A percentile compares a stretch with the other conserved stretches of the same genome.
Conservation (phyloP, 2,888 invertebrate genomes). For the Slavum lentiscoides region DNA sequence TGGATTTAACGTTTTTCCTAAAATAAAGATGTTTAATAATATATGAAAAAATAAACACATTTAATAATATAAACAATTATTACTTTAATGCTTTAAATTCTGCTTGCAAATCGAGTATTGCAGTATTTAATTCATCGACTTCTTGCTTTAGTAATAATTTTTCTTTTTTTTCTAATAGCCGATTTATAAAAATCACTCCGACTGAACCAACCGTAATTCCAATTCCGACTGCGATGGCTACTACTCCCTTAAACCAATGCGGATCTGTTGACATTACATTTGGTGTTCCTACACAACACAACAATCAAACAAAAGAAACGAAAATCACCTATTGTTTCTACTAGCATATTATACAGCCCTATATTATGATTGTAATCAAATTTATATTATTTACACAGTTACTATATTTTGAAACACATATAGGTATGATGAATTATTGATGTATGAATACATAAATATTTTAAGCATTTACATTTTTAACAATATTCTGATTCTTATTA, state of each 20-base stretch:
- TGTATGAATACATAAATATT: conserved; percentile 28
- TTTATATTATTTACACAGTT: conserved; percentile 19
- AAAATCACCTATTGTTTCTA: conserved; percentile 14
- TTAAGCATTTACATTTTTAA: not conserved
- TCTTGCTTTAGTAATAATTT: conserved; percentile 57
- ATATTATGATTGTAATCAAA: not conserved
- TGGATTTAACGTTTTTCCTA: conserved; percentile 31
- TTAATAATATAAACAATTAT: conserved; percentile 29
- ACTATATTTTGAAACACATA: not conserved
- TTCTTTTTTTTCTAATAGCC: conserved; percentile 57
- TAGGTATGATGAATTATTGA: conserved; percentile 20
- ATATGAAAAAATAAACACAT: not conserved
- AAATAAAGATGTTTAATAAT: conserved; percentile 11
- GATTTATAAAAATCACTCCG: conserved; percentile 58
- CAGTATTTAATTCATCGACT: conserved; percentile 56
- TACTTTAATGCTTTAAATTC: conserved; percentile 57
- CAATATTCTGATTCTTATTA: not conserved
- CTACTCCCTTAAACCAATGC: conserved; percentile 55
- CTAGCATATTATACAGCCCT: conserved; percentile 5
- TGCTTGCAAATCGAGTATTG: conserved; percentile 56
- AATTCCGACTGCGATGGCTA: conserved; percentile 58
- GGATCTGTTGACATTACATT: conserved; percentile 53
- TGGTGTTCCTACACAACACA: conserved; percentile 49
- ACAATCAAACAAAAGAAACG: conserved; percentile 36
- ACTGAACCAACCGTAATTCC: conserved; percentile 58